phyloP scores from a whole-genome alignment of 2,113 vertebrate genomes.

The Tachuris rubrigastra region DNA sequence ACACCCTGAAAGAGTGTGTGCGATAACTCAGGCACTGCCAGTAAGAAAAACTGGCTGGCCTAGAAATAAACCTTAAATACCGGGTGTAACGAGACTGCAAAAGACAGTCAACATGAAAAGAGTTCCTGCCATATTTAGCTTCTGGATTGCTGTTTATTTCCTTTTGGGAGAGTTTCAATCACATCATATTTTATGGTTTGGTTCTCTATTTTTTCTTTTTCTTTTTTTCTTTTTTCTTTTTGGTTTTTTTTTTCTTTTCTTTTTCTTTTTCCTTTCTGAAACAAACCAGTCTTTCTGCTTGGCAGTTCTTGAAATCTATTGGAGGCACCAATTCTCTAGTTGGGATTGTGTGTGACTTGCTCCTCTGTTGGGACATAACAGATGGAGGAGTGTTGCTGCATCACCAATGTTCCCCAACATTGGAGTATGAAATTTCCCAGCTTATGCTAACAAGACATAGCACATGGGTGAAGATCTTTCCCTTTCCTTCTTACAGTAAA shows the following conservation, averaged over 20 bases:
- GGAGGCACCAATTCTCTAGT: not conserved
- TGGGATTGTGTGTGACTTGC: not conserved
- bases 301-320: not conserved
- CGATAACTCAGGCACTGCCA: not conserved
- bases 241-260: rapidly evolving
- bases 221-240: no score
- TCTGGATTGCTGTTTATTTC: not conserved
- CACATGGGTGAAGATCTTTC: not conserved
- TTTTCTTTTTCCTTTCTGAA: not conserved
- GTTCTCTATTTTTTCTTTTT: not conserved
- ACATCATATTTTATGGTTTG: not conserved
- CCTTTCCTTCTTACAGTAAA: not conserved
- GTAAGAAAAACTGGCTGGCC: not conserved
- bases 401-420: not conserved
- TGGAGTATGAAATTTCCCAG: not conserved
- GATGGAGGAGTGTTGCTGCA: not conserved
- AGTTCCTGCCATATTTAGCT: constrained; percentile 2
- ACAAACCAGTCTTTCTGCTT: not conserved
- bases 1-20: not conserved
- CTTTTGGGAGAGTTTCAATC: not conserved
- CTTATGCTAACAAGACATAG: not conserved
- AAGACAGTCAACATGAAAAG: not conserved
- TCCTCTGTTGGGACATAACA: not conserved
- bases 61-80: constrained; percentile 45
- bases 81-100: not conserved